Evolutionary conservation across 2,888 invertebrate species (phyloP), one percentile per base, ranked within the genome.

Genomic region (Molorchus minor): DNA sequence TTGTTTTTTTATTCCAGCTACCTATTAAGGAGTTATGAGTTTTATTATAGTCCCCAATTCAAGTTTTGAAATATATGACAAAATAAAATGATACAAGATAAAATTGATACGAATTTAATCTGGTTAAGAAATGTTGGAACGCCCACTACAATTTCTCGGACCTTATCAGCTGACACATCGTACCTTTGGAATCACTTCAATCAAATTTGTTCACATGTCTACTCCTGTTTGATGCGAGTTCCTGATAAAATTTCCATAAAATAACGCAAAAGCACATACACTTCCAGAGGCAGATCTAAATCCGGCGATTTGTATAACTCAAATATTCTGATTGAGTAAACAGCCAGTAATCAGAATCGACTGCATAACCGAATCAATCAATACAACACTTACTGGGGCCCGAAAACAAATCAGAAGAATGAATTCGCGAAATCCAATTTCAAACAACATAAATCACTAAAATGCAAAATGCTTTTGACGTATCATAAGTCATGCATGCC

Each of bases 371-470:
- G 40, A 54, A 57, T 61, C 53, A 61, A 54, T 45, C 54, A 51
- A 61, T 57, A 56, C 53, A 54, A 57, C 57, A 56, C 57, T 54
- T 56, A 38, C 53, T 49, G 16, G 30, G 45, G 47, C 52, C 29
- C 13, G 25, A 21, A 76, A 75, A 75, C 76, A 77, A 78, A 77
- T 77, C 76, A 74, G 71, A 72, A 73, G 73, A 76, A 71, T 69
- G 75, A 73, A 75, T 75, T 74, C 69, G 74, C 75, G 72, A 74
- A 78, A 78, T 77, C 76, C 77, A 79, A 79, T 79, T 78, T 77
- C 77, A 74, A 75, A 75, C 72, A 75, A 75, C 77, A 79, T 79
- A 79, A 79, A 79, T 79, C 77, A 78, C 61, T 60, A 44, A 61
- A 75, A 77, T 77, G 77, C 77, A 77, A 79, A 79, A 76, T 74